Evolutionary conservation across 2,113 vertebrate species (phyloP).

Genomic region (Mastomys coucha): DNA sequence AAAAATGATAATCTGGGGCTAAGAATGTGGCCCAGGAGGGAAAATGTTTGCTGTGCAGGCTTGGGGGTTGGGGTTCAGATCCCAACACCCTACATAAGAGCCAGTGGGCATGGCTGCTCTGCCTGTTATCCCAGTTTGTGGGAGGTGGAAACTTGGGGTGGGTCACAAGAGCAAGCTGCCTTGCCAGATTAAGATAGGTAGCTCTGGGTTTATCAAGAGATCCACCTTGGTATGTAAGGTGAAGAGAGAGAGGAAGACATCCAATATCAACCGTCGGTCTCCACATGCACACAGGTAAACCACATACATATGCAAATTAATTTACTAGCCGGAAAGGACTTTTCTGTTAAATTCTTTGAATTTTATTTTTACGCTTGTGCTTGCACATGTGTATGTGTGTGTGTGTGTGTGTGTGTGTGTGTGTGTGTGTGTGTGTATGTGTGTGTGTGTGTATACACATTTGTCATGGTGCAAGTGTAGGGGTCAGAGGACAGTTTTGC

Average conservation of each 20-base stretch:
- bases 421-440: not conserved
- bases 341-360: too few species aligned
- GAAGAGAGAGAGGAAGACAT: not conserved
- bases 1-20: not conserved
- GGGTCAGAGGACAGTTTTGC: not conserved
- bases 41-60: not conserved
- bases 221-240: not conserved
- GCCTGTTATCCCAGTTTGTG: not conserved
- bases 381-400: too few species aligned
- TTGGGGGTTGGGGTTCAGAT: not conserved
- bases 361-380: too few species aligned
- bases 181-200: not conserved
- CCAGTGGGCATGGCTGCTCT: not conserved
- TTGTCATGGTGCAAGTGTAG: not conserved
- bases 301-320: too few species aligned
- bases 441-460: fast-evolving
- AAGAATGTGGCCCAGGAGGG: not conserved
- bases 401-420: too few species aligned
- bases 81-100: not conserved
- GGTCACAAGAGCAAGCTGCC: not conserved
- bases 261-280: not conserved
- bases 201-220: not conserved
- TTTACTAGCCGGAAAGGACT: too few species aligned
- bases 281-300: too few species aligned
- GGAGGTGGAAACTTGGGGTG: not conserved